These are phyloP conservation scores for Regulus satrapa DNA, from an alignment of 2,113 vertebrate species.

Conservation along the genomic window DNA sequence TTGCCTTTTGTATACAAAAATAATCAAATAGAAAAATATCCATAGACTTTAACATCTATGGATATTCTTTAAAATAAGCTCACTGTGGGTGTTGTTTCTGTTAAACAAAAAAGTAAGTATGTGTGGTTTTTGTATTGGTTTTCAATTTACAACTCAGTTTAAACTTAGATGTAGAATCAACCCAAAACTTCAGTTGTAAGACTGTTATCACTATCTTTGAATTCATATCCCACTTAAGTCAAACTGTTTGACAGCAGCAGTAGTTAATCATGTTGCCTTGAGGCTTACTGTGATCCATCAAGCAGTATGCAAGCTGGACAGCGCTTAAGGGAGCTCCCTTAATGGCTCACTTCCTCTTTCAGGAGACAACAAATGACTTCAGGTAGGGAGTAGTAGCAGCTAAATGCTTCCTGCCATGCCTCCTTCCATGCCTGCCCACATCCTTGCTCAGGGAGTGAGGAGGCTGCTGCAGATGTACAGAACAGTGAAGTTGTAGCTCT, in stretches of 20 bases:
- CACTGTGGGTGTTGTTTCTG: neutral
- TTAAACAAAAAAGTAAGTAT: no score
- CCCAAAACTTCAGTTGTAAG: neutral
- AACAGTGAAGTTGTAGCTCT: neutral
- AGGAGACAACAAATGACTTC: neutral
- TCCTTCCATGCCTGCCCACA: neutral
- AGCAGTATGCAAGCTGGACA: neutral
- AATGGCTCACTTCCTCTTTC: neutral
- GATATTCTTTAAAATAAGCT: neutral
- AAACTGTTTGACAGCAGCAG: neutral
- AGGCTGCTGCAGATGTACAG: neutral
- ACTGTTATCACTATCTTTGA: neutral
- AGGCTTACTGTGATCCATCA: neutral
- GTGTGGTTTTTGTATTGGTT: neutral
- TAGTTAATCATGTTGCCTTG: neutral
- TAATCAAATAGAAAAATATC: neutral
- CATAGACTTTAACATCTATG: neutral
- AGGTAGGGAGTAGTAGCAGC: neutral
- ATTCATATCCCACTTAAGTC: neutral
- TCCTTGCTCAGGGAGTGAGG: neutral
- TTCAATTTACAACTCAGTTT: neutral
- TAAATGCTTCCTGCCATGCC: neutral
- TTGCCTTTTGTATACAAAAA: neutral
- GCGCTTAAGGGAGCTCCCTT: neutral
- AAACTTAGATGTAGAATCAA: neutral